A percentile compares a stretch with the other conserved stretches of the same genome.
Evolutionary conservation across 2,113 vertebrate genomes (phyloP).

Genomic region (Antechinus stuartii): DNA sequence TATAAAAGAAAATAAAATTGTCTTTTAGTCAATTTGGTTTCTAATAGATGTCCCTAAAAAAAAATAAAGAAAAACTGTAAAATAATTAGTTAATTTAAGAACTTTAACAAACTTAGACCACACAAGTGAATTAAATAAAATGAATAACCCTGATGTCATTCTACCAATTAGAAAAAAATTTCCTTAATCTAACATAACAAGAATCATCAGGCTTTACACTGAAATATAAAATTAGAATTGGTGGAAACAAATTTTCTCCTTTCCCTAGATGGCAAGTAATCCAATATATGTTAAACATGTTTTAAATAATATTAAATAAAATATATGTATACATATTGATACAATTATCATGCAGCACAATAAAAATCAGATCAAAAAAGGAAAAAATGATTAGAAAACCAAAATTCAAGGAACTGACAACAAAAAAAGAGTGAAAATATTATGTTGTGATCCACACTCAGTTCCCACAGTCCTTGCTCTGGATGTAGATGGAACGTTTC

Average conservation of each 20-base stretch:
- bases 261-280: too few species aligned
- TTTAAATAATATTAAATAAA: too few species aligned
- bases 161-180: background rate
- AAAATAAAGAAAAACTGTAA: background rate
- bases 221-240: conserved; percentile 21
- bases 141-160: background rate
- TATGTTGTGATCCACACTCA: too few species aligned
- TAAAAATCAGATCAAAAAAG: too few species aligned
- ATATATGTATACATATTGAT: too few species aligned
- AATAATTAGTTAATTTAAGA: conserved; percentile 21
- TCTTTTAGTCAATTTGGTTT: conserved; percentile 30
- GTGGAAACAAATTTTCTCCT: conserved; percentile 30
- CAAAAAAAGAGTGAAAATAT: too few species aligned
- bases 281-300: too few species aligned
- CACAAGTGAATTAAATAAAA: conserved; percentile 18
- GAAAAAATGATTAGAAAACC: too few species aligned
- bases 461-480: too few species aligned
- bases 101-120: conserved; percentile 26
- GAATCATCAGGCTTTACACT: conserved; percentile 9
- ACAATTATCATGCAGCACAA: too few species aligned
- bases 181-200: conserved; percentile 23
- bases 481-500: too few species aligned
- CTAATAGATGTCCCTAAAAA: conserved; percentile 32
- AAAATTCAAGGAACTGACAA: too few species aligned
- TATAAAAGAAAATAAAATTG: conserved; percentile 74